These are phyloP conservation scores for Nebria brevicollis DNA, from an alignment of 2,888 invertebrate species.

Conservation along the genomic window DNA sequence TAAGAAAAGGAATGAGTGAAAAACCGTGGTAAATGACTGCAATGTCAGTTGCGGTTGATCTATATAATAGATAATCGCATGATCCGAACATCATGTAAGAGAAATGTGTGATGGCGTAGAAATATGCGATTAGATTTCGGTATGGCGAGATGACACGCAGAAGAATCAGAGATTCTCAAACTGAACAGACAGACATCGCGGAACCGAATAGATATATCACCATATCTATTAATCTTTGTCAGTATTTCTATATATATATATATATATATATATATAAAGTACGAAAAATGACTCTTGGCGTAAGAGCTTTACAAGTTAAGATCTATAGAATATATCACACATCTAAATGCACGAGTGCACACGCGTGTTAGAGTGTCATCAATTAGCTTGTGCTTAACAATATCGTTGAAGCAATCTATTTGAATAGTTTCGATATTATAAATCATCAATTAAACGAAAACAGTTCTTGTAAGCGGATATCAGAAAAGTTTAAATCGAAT, in stretches of 20 bases:
- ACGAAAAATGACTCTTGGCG: not conserved
- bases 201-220: not conserved
- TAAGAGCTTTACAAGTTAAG: constrained; percentile 5
- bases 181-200: not conserved
- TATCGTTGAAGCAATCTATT: not conserved
- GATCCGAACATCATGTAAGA: constrained; percentile 1
- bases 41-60: not conserved
- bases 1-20: not conserved
- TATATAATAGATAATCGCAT: not conserved
- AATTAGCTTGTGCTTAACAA: too few species aligned
- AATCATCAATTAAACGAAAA: not conserved
- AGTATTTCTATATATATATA: not conserved
- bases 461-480: not conserved
- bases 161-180: not conserved
- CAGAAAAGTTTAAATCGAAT: not conserved
- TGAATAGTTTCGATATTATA: not conserved
- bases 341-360: too few species aligned
- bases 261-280: not conserved
- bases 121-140: constrained; percentile 1
- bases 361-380: too few species aligned
- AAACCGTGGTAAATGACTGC: not conserved
- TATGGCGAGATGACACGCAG: not conserved
- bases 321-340: constrained; percentile 1
- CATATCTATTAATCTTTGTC: not conserved
- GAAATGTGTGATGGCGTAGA: not conserved